Evolutionary conservation across 2,113 vertebrate genomes (phyloP), one percentile per base, ranked within the genome.

Genomic region (Tyrannus savana): DNA sequence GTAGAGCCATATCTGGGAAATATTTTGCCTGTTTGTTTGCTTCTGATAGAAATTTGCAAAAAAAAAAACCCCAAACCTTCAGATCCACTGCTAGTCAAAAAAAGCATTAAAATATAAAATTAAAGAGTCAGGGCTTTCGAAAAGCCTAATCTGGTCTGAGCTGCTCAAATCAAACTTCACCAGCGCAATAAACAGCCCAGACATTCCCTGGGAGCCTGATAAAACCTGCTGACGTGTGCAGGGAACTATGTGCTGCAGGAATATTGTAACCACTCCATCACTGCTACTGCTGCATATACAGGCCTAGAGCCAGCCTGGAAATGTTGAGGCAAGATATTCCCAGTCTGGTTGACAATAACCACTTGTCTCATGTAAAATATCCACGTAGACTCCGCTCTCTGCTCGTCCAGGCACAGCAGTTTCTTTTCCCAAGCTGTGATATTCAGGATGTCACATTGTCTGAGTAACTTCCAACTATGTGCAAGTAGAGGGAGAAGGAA

Each of bases 311-410:
- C 73, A 62, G 80, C 93, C 5, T 90, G 73, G 59, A 89, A 90
- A 91, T 24, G 44, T 75, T 94, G 76, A 60, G 17, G 49, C 56
- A 15, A 91, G 69, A 53, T 72, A 91, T 64, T 91, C 89, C 69
- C 47, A 33, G 80, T 10, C 73, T 66, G 8, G 28, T 28, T 95
- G 91, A 95, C 93, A 82, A 76, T 82, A 95, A 91, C 80, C 89
- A 91, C 77, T 89, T 66, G 62, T 78, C 94, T 95, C 37, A 14
- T 66, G 80, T 82, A 22, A 95, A 95, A 94, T 84, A 87, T 60
- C 91, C 47, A 17, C 1, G 7, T 23, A 41, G 69, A 28, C 78
- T 55, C 35, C 44, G 24, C 66, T 68, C 19, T n/a, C 24, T 67
- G 56, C 30, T 58, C 27, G 17, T 52, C 47, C 0, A 59, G 56